Base-by-base conservation (phyloP, 2,797 vertebrate species). In the Naso thynnoides region DNA sequence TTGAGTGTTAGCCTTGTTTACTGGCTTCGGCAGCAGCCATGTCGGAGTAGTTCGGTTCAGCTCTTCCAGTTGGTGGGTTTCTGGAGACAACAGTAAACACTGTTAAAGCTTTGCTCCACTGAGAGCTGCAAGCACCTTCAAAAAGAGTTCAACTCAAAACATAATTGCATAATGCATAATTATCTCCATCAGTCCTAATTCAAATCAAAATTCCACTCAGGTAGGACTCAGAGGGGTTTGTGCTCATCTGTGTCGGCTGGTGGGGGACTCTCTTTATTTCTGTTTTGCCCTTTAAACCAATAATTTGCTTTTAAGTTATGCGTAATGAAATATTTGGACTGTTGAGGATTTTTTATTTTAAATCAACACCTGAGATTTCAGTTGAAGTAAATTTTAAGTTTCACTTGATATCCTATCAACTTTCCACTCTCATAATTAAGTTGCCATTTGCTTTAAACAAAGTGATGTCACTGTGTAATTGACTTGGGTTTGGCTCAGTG, bases 281-380 rank as follows among this genome's bases (percentile, higher is more conserved):
- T 52, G 79, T 72, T 69, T 69, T 60, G 65, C 36, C 76, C 59
- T 82, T 83, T 82, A 76, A 78, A 72, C 52, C 29, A 53, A 3
- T 50, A 24, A 70, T 83, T 62, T 73, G 33, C 10, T 33, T 44
- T 3, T 15, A 62, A 62, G 26, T 42, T 62, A 23, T 48, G 44
- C 21, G 41, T 14, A 41, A 61, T 53, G n/a, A 39, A 78, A 60
- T 72, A 59, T 47, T 26, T n/a, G 10, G 41, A 52, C 9, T 24
- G 6, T 39, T 61, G n/a, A n/a, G n/a, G n/a, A n/a, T n/a, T n/a
- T n/a, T n/a, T n/a, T n/a, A n/a, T n/a, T n/a, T n/a, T n/a, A n/a
- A n/a, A n/a, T 31, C 6, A 66, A n/a, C 24, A 36, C 50, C 10
- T 53, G 8, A 59, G 29, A 79, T 62, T 60, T 31, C 39, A 29